These are phyloP conservation scores for Cryptophagus acutangulus DNA, from an alignment of 2,888 invertebrate species.

Conservation along the genomic window DNA sequence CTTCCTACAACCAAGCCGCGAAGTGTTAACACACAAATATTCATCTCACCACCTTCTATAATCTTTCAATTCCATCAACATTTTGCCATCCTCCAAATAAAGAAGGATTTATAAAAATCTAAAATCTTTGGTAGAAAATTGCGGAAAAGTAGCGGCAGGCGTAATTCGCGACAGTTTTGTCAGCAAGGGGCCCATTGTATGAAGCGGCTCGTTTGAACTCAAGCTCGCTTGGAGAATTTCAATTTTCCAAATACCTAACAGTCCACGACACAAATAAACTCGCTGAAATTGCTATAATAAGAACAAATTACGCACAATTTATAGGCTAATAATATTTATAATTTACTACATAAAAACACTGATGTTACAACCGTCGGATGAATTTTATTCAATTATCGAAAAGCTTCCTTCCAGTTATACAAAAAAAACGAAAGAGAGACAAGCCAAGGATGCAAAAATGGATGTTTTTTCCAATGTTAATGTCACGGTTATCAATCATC, in stretches of 20 bases:
- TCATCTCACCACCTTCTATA: too few relatives aligned
- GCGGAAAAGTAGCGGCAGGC: conserved; percentile 16
- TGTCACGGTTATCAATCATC: too few relatives aligned
- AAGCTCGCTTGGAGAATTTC: conserved; percentile 36
- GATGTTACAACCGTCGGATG: too few relatives aligned
- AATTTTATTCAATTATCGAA: too few relatives aligned
- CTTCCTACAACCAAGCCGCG: too few relatives aligned
- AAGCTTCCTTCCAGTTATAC: conserved; percentile 23
- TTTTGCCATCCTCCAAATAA: background rate
- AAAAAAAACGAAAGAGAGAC: too few relatives aligned
- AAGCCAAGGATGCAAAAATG: too few relatives aligned
- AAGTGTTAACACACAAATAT: too few relatives aligned
- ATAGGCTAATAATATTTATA: conserved; percentile 45
- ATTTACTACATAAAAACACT: conserved; percentile 23
- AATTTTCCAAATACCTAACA: conserved; percentile 43
- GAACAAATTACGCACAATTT: conserved; percentile 44
- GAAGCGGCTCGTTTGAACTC: conserved; percentile 40
- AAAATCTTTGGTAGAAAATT: background rate
- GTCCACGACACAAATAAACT: conserved; percentile 37
- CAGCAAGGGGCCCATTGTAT: conserved; percentile 10
- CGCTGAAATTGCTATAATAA: conserved; percentile 42
- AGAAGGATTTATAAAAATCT: background rate
- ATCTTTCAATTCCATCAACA: background rate
- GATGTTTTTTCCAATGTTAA: too few relatives aligned
- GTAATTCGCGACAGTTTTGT: conserved; percentile 10